Conservation (phyloP, 2,888 invertebrate species). For the Agrotis segetum region DNA sequence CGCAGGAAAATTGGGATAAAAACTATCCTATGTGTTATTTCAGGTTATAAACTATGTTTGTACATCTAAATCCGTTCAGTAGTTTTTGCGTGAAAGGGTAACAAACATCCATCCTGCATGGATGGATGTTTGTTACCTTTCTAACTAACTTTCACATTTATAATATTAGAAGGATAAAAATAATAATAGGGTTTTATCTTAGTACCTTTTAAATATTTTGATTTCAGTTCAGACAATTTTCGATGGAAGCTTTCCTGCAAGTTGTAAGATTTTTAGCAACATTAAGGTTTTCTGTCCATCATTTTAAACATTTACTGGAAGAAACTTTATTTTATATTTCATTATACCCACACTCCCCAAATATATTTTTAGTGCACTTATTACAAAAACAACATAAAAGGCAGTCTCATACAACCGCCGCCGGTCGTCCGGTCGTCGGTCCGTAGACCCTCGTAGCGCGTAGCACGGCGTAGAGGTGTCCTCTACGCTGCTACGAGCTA, state of each 20-base stretch:
- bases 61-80: too few species aligned
- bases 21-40: too few species aligned
- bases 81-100: too few species aligned
- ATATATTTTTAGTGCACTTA: constrained; percentile 10
- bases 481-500: constrained; percentile 61
- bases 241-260: neutral
- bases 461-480: constrained; percentile 64
- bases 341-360: neutral
- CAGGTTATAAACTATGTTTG: too few species aligned
- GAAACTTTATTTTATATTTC: neutral
- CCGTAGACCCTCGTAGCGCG: constrained; percentile 62
- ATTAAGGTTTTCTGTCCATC: neutral
- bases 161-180: too few species aligned
- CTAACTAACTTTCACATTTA: too few species aligned
- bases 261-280: neutral
- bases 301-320: neutral
- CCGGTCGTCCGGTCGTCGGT: constrained; percentile 59
- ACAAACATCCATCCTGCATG: too few species aligned
- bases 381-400: constrained; percentile 32
- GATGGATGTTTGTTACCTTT: too few species aligned
- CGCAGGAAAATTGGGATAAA: too few species aligned
- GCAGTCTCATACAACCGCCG: constrained; percentile 11
- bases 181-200: too few species aligned
- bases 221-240: neutral
- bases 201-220: too few species aligned